Base-by-base conservation (phyloP, 1,140 invertebrate genomes). In the Halyomorpha halys region DNA sequence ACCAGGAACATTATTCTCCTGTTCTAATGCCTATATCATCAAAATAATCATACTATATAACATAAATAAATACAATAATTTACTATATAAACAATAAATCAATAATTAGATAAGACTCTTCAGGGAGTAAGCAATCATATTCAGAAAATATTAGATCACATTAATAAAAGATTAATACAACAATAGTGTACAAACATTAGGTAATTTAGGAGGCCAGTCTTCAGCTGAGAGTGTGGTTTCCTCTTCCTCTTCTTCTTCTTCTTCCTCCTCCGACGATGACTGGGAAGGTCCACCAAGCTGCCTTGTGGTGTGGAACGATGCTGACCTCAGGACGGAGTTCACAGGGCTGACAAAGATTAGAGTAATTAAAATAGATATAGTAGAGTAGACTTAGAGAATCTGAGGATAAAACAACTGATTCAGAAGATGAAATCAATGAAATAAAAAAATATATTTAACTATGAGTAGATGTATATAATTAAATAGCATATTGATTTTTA, bases 221-320 rank as follows among this genome's bases (percentile, higher is more conserved):
- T 56, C 53, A 61, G 70, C 69, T 15, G 63, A 66, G 16, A 65
- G 45, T 15, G 61, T 68, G 16, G 45, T 45, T 27, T 64, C 66
- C 56, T 59, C 62, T 47, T 62, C 61, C 51, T 72, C 71, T 59
- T 72, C 68, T 4, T 71, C 67, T 30, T 69, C 70, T 30, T 65
- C 67, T 30, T 65, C 67, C 49, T 70, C 71, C 60, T 71, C 70
- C 47, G 69, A 70, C 8, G 66, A 68, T 11, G 68, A 66, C 23
- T 49, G 60, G 9, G 34, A 21, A 63, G 72, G 70, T 64, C 71
- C 54, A 70, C 63, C 71, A 68, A 62, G 44, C 71, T 75, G 74
- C 54, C 76, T 72, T 19, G 78, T 78, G 39, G 79, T 78, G 65
- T 80, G 79, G 69, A 80, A 81, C 60, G 79, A 80, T 16, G 79